Conservation (phyloP, 2,797 vertebrate genomes). For the Onychomys arenicola region DNA sequence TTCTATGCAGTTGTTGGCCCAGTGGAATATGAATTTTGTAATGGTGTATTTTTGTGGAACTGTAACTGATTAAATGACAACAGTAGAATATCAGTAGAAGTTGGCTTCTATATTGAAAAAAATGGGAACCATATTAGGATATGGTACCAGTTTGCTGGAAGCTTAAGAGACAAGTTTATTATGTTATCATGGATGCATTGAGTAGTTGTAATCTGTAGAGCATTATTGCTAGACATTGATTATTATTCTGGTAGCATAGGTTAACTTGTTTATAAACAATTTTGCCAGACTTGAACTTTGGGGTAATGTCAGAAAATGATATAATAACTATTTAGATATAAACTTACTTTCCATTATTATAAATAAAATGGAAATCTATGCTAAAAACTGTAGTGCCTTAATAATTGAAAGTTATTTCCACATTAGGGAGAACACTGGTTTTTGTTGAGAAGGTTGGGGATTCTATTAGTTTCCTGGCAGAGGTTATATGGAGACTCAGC, state of each 20-base stretch:
- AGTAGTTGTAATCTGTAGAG: background rate
- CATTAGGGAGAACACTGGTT: background rate
- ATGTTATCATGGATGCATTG: background rate
- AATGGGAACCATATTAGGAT: background rate
- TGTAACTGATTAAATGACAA: background rate
- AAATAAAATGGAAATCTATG: background rate
- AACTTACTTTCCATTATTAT: background rate
- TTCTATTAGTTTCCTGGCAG: background rate
- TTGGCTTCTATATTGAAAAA: background rate
- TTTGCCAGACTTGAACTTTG: constrained; percentile 15
- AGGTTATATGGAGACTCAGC: background rate
- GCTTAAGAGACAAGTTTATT: background rate
- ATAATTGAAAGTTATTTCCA: background rate
- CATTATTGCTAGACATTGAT: background rate
- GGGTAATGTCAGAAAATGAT: background rate
- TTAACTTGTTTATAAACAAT: constrained; percentile 13
- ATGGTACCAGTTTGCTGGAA: background rate
- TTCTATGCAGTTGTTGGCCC: background rate
- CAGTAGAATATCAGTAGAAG: background rate
- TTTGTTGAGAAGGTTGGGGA: background rate
- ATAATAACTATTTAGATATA: background rate
- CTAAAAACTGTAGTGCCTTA: background rate
- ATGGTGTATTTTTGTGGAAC: background rate
- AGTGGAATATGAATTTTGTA: background rate
- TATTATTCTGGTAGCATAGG: background rate